phyloP scores from a whole-genome alignment of 2,888 invertebrate genomes.

The Cerastis rubricosa region DNA sequence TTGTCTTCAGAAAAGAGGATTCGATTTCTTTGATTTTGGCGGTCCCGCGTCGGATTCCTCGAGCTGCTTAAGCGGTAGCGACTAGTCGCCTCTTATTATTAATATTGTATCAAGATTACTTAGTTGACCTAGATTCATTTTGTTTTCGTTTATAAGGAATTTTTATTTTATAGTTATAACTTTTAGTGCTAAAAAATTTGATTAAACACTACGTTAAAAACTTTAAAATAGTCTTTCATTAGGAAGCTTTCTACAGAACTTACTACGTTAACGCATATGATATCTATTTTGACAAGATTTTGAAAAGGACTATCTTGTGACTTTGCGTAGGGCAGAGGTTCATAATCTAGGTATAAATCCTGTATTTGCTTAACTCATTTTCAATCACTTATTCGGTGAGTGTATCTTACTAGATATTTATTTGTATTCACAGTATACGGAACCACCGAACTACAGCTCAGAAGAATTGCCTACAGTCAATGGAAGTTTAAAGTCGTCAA shows the following conservation, averaged over 20 bases:
- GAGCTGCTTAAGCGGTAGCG: conserved; percentile 18
- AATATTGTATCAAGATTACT: conserved; percentile 3
- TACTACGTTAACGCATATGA: not conserved
- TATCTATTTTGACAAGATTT: not conserved
- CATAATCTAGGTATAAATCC: not conserved
- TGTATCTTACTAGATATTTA: not conserved
- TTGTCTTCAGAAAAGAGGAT: conserved; percentile 47
- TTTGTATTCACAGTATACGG: conserved; percentile 28
- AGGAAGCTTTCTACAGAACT: not conserved
- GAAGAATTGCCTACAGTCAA: not conserved
- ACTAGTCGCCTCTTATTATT: conserved; percentile 9
- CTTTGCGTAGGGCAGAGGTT: too few species aligned
- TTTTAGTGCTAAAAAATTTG: conserved; percentile 18
- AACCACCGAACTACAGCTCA: not conserved
- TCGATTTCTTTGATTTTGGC: conserved; percentile 12
- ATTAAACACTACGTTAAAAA: conserved; percentile 36
- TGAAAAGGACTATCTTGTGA: not conserved
- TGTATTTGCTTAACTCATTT: not conserved
- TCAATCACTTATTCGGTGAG: not conserved
- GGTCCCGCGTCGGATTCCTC: conserved; percentile 28
- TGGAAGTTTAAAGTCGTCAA: not conserved
- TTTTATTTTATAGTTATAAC: conserved; percentile 8
- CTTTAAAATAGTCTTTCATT: conserved; percentile 33
- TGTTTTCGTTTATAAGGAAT: conserved; percentile 33
- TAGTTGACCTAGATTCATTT: conserved; percentile 22